These are phyloP conservation scores for Drepana arcuata DNA, from an alignment of 1,140 invertebrate genomes.

Conservation along the genomic window DNA sequence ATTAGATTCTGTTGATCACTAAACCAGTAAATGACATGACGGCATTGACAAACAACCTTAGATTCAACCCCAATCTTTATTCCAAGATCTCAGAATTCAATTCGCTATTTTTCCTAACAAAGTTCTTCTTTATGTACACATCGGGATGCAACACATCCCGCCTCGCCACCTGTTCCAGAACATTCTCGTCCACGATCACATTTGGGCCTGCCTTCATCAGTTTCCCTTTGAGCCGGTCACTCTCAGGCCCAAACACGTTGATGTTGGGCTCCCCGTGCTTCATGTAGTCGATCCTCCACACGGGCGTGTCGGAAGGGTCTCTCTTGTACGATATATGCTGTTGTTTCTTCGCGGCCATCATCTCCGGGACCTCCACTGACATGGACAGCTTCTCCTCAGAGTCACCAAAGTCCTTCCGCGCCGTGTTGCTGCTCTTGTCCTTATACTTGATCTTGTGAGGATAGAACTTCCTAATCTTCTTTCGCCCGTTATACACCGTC, in stretches of 20 bases:
- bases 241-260: conserved; percentile 26
- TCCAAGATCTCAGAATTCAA: conserved; percentile 29
- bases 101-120: conserved; percentile 26
- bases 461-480: conserved; percentile 51
- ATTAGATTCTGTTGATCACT: no score
- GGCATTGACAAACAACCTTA: no score
- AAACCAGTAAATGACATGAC: no score
- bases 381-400: conserved; percentile 44
- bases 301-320: conserved; percentile 25
- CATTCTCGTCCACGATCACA: conserved; percentile 21
- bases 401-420: conserved; percentile 20
- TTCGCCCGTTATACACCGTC: conserved; percentile 28
- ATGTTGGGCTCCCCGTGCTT: conserved; percentile 46
- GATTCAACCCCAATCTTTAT: conserved; percentile 9
- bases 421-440: conserved; percentile 22
- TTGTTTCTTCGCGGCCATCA: conserved; percentile 16
- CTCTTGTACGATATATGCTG: conserved; percentile 30
- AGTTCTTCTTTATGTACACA: conserved; percentile 51
- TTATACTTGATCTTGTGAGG: conserved; percentile 56
- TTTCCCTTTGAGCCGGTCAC: conserved; percentile 25
- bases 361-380: conserved; percentile 33
- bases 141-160: conserved; percentile 44
- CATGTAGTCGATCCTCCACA: conserved; percentile 55
- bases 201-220: conserved; percentile 27
- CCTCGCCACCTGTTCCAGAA: conserved; percentile 13